A percentile compares a stretch with the other conserved stretches of the same genome.
Conservation (phyloP, 92 coral and sea anemone genomes). For the Micromussa lordhowensis region DNA sequence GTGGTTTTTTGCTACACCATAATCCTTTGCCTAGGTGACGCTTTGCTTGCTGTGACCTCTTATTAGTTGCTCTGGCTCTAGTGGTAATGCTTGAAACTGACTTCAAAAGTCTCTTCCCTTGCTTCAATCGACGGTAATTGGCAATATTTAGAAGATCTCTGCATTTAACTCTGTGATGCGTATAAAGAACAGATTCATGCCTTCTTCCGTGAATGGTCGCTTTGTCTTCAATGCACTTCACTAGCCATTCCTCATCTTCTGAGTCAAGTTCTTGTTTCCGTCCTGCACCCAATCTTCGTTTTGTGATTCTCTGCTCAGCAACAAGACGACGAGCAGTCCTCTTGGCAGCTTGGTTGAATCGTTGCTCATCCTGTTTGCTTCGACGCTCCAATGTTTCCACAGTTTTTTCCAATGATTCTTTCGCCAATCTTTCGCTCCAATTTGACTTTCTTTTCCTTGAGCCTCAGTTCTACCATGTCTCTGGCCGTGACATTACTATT, state of each 20-base stretch:
- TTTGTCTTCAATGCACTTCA: slow-evolving; percentile 65
- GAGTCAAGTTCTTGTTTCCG: slow-evolving; percentile 60
- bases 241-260: slow-evolving; percentile 69
- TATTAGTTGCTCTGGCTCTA: too few species aligned
- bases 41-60: slow-evolving; percentile 53
- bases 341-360: slow-evolving; percentile 50
- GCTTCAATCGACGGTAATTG: too few species aligned
- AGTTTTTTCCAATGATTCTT: slow-evolving; percentile 44
- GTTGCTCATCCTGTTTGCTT: slow-evolving; percentile 43
- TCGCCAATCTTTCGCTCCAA: slow-evolving; percentile 43
- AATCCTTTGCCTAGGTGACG: slow-evolving; percentile 57
- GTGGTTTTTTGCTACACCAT: too few species aligned
- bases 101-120: too few species aligned
- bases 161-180: too few species aligned
- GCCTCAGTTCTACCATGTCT: slow-evolving; percentile 61
- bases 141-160: too few species aligned
- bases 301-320: slow-evolving; percentile 56
- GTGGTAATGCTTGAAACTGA: too few species aligned
- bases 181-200: slow-evolving; percentile 64
- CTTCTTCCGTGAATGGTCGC: slow-evolving; percentile 70
- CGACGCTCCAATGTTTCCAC: slow-evolving; percentile 45
- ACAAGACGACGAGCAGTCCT: slow-evolving; percentile 61
- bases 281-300: slow-evolving; percentile 59
- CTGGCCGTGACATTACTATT: slow-evolving; percentile 52
- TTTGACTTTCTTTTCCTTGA: slow-evolving; percentile 48